phyloP scores from a whole-genome alignment of 2,797 vertebrate genomes.

The Halcyon chelicuti region DNA sequence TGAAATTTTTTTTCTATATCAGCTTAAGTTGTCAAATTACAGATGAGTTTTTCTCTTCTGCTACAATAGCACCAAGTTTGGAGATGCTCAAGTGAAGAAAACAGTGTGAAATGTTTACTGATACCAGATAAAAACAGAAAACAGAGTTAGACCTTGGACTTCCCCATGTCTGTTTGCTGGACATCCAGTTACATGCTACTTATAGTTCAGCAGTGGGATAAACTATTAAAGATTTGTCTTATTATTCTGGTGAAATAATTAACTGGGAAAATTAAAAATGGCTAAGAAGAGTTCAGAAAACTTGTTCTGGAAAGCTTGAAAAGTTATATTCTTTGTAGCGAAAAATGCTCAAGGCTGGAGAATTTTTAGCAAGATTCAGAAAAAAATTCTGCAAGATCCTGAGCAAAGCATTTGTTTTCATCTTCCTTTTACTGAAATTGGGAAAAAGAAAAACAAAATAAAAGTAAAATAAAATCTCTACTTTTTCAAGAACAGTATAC shows the following conservation, averaged over 20 bases:
- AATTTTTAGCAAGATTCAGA: not conserved
- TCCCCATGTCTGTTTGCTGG: not conserved
- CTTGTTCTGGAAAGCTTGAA: fast-evolving
- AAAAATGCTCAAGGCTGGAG: not conserved
- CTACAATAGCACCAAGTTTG: not conserved
- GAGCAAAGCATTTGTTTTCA: not conserved
- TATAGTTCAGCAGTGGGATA: not conserved
- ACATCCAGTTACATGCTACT: not conserved
- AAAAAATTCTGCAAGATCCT: not conserved
- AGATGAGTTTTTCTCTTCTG: not conserved
- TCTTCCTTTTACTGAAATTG: not conserved
- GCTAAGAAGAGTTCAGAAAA: not conserved
- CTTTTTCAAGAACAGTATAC: not conserved
- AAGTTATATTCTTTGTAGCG: not conserved
- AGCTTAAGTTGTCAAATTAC: not conserved
- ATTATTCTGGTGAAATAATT: not conserved
- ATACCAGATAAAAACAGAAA: not conserved
- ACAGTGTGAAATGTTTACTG: not conserved
- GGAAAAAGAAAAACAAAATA: not conserved
- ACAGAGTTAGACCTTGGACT: not conserved
- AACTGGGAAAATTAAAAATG: not conserved
- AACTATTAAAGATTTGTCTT: not conserved
- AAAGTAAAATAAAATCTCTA: not conserved
- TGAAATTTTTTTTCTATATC: not conserved
- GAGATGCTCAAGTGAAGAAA: not conserved